Evolutionary conservation across 1,140 invertebrate genomes (phyloP).

Genomic region (Polyergus mexicanus): DNA sequence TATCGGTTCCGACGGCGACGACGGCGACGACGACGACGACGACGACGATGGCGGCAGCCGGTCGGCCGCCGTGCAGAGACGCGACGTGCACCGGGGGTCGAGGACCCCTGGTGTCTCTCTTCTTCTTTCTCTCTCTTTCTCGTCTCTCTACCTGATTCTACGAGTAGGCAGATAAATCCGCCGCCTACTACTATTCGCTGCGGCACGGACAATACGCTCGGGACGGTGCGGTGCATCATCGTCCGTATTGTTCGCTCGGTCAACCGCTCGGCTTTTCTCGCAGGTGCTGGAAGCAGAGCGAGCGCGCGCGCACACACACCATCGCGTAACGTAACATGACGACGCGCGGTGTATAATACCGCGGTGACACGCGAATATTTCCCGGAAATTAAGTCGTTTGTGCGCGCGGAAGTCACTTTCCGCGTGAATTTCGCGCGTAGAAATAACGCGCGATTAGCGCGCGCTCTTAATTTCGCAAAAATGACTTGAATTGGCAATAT

Average conservation of each 20-base stretch:
- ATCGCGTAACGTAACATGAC: slow-evolving; percentile 23
- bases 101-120: slow-evolving; percentile 68
- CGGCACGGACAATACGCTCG: slow-evolving; percentile 73
- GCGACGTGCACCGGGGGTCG: slow-evolving; percentile 71
- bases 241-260: slow-evolving; percentile 79
- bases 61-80: slow-evolving; percentile 30
- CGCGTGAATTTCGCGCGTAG: not conserved
- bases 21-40: slow-evolving; percentile 39
- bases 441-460: slow-evolving; percentile 27
- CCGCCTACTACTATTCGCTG: slow-evolving; percentile 76
- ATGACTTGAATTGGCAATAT: not conserved
- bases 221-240: slow-evolving; percentile 79
- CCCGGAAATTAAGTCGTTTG: slow-evolving; percentile 45
- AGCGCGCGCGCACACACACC: not conserved
- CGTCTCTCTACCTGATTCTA: slow-evolving; percentile 75
- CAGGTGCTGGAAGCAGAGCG: slow-evolving; percentile 72
- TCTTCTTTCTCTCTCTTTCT: slow-evolving; percentile 24
- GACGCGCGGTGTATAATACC: not conserved
- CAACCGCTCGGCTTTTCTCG: slow-evolving; percentile 72
- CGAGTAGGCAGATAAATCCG: slow-evolving; percentile 79
- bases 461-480: slow-evolving; percentile 22
- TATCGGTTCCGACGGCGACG: slow-evolving; percentile 61
- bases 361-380: slow-evolving; percentile 22
- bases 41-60: slow-evolving; percentile 44
- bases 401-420: slow-evolving; percentile 21